phyloP scores from a whole-genome alignment of 2,888 invertebrate species.

The Caenorhabditis sp. region DNA sequence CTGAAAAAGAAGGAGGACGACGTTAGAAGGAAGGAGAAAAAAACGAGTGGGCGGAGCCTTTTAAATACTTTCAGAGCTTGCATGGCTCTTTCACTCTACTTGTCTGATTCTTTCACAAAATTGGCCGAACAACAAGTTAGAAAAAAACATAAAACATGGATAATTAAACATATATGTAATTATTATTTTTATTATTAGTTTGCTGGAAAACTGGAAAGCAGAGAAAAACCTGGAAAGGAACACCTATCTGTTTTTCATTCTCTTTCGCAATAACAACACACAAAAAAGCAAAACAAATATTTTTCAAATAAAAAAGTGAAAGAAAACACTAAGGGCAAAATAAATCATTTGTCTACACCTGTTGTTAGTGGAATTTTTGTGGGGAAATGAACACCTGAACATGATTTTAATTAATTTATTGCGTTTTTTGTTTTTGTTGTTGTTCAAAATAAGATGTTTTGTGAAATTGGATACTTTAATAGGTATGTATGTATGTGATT shows the following conservation, averaged over 20 bases:
- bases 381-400: not conserved
- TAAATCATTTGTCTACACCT: not conserved
- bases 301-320: not conserved
- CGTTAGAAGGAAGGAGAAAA: not conserved
- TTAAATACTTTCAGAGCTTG: too few species aligned
- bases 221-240: too few species aligned
- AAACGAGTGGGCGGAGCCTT: too few species aligned
- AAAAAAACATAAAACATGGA: too few species aligned
- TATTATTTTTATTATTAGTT: too few species aligned
- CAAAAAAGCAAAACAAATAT: constrained; percentile 1
- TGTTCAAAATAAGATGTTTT: too few species aligned
- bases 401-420: not conserved
- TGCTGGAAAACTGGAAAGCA: not conserved
- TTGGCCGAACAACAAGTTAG: not conserved
- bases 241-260: too few species aligned
- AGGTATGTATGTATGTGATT: too few species aligned
- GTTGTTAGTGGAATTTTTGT: not conserved
- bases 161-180: too few species aligned
- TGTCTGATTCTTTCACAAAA: not conserved
- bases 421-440: not conserved
- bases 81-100: too few species aligned
- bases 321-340: not conserved
- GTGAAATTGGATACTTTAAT: too few species aligned
- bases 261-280: not conserved
- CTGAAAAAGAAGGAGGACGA: not conserved